phyloP scores from a whole-genome alignment of 2,113 vertebrate species.

The Scortum barcoo region DNA sequence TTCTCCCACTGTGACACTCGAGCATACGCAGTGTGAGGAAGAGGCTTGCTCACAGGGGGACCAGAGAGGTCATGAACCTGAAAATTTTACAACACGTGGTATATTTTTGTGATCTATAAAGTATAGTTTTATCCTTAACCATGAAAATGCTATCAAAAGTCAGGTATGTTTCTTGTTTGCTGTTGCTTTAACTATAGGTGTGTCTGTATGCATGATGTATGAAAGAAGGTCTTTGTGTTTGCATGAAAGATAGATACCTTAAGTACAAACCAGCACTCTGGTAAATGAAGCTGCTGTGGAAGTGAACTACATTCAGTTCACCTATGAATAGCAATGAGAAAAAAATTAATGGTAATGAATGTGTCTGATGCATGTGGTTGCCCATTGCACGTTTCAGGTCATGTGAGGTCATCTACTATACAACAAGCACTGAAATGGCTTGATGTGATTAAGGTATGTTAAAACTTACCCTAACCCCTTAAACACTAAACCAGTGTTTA shows the following conservation, averaged over 20 bases:
- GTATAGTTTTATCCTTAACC: neutral
- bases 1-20: constrained; percentile 64
- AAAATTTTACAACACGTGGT: neutral
- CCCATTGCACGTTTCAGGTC: constrained; percentile 13
- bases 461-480: too few relatives aligned
- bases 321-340: constrained; percentile 11
- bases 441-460: neutral
- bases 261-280: neutral
- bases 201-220: neutral
- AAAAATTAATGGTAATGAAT: neutral
- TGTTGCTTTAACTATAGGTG: neutral
- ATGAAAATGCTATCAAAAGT: neutral
- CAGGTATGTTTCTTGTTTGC: neutral
- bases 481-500: neutral
- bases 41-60: constrained; percentile 35
- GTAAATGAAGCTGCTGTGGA: constrained; percentile 9
- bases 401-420: neutral
- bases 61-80: constrained; percentile 49
- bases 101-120: neutral
- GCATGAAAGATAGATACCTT: neutral
- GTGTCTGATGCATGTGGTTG: neutral
- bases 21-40: constrained; percentile 17
- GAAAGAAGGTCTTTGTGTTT: neutral
- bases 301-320: neutral
- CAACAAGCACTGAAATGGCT: neutral